These are phyloP conservation scores for zebrafish (Danio rerio) DNA, from an alignment of 2,113 vertebrate genomes.

Conservation along the genomic window DNA sequence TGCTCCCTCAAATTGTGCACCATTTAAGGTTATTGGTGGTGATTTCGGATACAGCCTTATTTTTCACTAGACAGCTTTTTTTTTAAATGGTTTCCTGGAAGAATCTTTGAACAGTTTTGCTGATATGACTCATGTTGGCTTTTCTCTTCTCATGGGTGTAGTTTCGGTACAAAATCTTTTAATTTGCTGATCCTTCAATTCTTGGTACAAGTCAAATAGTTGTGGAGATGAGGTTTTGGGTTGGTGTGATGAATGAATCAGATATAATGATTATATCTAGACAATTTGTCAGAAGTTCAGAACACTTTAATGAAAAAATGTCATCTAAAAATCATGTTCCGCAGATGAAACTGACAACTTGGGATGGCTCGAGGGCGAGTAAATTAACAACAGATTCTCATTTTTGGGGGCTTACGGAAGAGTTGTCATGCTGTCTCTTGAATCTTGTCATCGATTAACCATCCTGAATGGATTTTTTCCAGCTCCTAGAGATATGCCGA, in stretches of 20 bases:
- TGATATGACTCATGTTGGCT: not conserved
- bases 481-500: too few relatives aligned
- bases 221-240: not conserved
- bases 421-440: too few relatives aligned
- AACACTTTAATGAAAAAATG: not conserved
- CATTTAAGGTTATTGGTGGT: too few relatives aligned
- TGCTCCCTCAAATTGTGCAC: too few relatives aligned
- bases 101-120: not conserved
- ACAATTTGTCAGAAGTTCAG: not conserved
- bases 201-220: not conserved
- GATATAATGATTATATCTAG: not conserved
- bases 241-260: not conserved
- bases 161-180: not conserved
- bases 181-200: not conserved
- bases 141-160: not conserved
- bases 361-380: too few relatives aligned
- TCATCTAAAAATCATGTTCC: too few relatives aligned
- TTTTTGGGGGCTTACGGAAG: too few relatives aligned
- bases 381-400: too few relatives aligned
- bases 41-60: too few relatives aligned
- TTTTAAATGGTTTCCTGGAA: not conserved
- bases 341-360: too few relatives aligned
- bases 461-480: too few relatives aligned
- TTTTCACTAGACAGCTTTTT: not conserved
- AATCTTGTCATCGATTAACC: too few relatives aligned